Conservation (phyloP, 2,888 invertebrate genomes). For the Aspidapion aeneum region DNA sequence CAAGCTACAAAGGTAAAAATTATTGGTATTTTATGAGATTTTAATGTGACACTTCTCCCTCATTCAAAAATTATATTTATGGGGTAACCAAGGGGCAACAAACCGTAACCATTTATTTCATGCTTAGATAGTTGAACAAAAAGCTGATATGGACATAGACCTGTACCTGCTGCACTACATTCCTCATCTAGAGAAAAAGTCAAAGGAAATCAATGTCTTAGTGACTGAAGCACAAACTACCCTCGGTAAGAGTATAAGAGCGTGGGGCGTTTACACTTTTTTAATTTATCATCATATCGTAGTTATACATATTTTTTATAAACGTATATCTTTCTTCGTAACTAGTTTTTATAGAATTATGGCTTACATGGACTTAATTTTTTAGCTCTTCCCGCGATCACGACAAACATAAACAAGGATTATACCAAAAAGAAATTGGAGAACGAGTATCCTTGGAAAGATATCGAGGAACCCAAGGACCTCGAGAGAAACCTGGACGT, state of each 20-base stretch:
- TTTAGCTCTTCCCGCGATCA: conserved; percentile 2
- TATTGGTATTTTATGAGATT: background rate
- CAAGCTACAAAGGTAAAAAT: background rate
- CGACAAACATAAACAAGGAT: conserved; percentile 35
- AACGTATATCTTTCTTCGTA: too few relatives aligned
- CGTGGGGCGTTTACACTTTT: background rate
- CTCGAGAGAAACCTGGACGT: conserved; percentile 59
- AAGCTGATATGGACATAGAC: background rate
- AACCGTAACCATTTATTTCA: too few relatives aligned
- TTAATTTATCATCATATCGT: too few relatives aligned
- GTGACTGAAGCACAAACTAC: conserved; percentile 29
- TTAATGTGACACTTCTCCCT: too few relatives aligned
- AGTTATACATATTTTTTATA: too few relatives aligned
- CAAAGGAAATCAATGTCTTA: conserved; percentile 26
- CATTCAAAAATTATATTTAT: background rate
- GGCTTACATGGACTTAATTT: too few relatives aligned
- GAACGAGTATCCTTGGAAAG: conserved; percentile 48
- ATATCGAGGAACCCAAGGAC: conserved; percentile 62
- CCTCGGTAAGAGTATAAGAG: conserved; percentile 26
- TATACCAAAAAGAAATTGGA: conserved; percentile 49
- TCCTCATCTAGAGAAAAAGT: background rate
- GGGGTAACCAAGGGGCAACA: too few relatives aligned
- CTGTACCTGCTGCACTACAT: background rate
- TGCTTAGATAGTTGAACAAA: background rate
- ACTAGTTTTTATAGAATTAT: too few relatives aligned